Base-by-base conservation (phyloP, 2,888 invertebrate genomes). In the Harpagoxenus sublaevis region DNA sequence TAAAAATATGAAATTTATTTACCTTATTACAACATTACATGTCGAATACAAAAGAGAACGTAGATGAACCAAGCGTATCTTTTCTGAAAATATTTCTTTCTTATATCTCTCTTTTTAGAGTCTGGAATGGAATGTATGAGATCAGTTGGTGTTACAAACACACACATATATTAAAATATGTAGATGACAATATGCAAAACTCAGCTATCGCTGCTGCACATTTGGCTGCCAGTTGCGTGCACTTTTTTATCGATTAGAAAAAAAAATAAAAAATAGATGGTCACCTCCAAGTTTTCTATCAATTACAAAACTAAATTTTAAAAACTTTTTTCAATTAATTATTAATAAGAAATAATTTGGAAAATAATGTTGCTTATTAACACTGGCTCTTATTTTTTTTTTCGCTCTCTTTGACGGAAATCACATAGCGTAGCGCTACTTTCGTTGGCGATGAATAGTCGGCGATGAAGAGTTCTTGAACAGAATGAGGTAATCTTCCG, bases 401-500 rank as follows among this genome's bases (percentile, higher is more conserved):
- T 23, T 23, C 23, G 83, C 92, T 97, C 92, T 97, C 97, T 93
- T 97, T 97, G 92, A 97, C 97, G 0, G 98, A 97, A 94, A 99
- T 98, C 78, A 99, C 99, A 95, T 99, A 99, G 88, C 99, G 97
- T 95, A 99, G 99, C 2, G 99, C 98, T 71, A 99, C 99, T 92
- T 97, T 97, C 92, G 99, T 96, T 3, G 99, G 98, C 65, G 99
- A 99, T 0, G 99, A 99, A 95, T 97, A 98, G 0, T 99, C 99
- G 93, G 98, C 98, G 1, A 98, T 96, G 95, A 23, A 23, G 97
- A 97, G 95, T 99, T 99, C 96, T 99, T 98, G 95, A 99, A 99
- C 6, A 98, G 95, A 10, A 99, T 98, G 93, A 98, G 98, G 93
- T 99, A 99, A 81, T 99, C 98, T 91, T 99, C 99, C 2, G 97